A percentile compares a stretch with the other conserved stretches of the same genome.
Conservation (phyloP, 1,140 invertebrate species). For the Drosophila arawakana region DNA sequence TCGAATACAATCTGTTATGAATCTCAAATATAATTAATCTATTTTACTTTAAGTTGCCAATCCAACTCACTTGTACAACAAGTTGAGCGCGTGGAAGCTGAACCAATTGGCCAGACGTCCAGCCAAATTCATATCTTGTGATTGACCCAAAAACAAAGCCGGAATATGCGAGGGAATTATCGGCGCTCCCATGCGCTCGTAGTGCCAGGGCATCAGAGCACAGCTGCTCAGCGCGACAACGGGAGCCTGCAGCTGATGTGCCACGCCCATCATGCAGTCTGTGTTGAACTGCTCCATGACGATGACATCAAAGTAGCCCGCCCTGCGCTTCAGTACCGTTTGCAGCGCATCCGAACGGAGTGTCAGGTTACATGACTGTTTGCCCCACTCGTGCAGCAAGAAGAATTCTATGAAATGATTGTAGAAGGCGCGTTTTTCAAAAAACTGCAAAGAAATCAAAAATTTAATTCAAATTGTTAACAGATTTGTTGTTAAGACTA, state of each 20-base stretch:
- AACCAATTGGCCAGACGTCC: conserved; percentile 85
- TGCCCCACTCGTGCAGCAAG: conserved; percentile 74
- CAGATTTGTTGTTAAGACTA: neutral
- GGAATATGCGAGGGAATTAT: conserved; percentile 87
- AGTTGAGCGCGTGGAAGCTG: conserved; percentile 61
- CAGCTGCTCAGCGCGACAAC: conserved; percentile 86
- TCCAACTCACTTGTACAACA: conserved; percentile 70
- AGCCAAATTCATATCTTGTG: conserved; percentile 86
- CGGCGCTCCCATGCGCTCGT: conserved; percentile 86
- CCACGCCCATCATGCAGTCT: conserved; percentile 88
- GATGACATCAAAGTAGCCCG: conserved; percentile 87
- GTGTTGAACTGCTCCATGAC: conserved; percentile 89
- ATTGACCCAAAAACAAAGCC: conserved; percentile 85
- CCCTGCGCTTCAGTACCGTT: conserved; percentile 67
- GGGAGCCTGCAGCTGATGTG: conserved; percentile 87
- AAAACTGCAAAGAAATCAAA: conserved; percentile 50
- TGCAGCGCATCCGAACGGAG: conserved; percentile 71
- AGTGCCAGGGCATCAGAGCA: conserved; percentile 87
- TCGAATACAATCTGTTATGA: conserved; percentile 41
- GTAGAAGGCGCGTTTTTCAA: conserved; percentile 73
- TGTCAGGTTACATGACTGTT: conserved; percentile 66
- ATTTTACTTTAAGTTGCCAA: neutral
- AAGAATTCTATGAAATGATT: conserved; percentile 76
- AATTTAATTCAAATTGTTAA: neutral
- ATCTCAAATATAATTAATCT: neutral